A percentile compares a stretch with the other conserved stretches of the same genome.
Conservation (phyloP, 2,797 vertebrate genomes). For the Australoheros facetus region DNA sequence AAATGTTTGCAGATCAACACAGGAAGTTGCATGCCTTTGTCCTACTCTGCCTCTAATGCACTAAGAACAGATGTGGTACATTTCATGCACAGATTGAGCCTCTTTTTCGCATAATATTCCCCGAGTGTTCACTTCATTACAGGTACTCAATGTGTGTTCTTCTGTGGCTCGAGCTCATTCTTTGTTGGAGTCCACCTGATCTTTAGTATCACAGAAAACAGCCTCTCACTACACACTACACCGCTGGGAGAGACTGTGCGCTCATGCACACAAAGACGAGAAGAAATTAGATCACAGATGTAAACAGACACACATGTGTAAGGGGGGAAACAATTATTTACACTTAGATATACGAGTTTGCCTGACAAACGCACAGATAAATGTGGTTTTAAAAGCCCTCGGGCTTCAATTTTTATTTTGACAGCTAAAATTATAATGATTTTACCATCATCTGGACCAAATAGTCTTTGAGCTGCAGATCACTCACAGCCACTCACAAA, state of each 20-base stretch:
- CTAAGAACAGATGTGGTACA: neutral
- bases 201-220: constrained; percentile 22
- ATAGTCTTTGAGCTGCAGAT: constrained; percentile 3
- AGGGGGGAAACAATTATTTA: constrained; percentile 18
- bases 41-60: neutral
- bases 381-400: constrained; percentile 15
- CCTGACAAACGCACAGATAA: constrained; percentile 33
- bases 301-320: constrained; percentile 35
- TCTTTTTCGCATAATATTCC: constrained; percentile 13
- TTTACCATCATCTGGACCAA: constrained; percentile 6
- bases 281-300: constrained; percentile 54
- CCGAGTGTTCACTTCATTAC: constrained; percentile 1
- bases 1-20: constrained; percentile 21
- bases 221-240: constrained; percentile 28
- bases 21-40: constrained; percentile 7
- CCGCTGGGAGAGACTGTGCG: constrained; percentile 5
- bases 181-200: constrained; percentile 8
- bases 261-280: neutral
- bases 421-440: constrained; percentile 24
- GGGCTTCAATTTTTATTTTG: neutral
- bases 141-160: neutral
- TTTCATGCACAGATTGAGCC: neutral
- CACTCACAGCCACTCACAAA: constrained; percentile 5
- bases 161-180: neutral
- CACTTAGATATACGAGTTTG: constrained; percentile 27